phyloP scores from a whole-genome alignment of 2,113 vertebrate species.

The Aphyosemion australe region DNA sequence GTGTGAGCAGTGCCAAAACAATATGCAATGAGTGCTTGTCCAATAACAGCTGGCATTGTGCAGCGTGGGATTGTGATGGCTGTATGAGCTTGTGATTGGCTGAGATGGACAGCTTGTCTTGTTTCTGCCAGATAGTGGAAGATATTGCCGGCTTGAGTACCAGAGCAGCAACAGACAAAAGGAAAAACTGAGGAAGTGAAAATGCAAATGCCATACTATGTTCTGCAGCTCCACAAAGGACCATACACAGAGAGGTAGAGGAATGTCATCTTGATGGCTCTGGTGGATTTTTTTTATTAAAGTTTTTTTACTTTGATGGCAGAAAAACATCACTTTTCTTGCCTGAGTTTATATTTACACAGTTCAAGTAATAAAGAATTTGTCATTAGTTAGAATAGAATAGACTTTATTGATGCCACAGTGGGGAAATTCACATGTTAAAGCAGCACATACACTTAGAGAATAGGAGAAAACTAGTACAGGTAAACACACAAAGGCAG shows the following conservation, averaged over 20 bases:
- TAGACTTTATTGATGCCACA: too few relatives aligned
- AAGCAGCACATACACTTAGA: too few relatives aligned
- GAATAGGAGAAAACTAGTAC: too few relatives aligned
- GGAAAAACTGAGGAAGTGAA: conserved; percentile 8
- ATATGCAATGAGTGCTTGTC: conserved; percentile 10
- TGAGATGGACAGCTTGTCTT: conserved; percentile 55
- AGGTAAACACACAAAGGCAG: too few relatives aligned
- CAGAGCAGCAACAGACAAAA: conserved; percentile 31
- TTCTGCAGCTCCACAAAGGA: conserved; percentile 6
- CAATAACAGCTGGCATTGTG: conserved; percentile 32
- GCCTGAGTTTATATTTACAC: not conserved
- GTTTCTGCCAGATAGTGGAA: conserved; percentile 52
- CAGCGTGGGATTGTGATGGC: conserved; percentile 19
- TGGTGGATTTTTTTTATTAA: too few relatives aligned
- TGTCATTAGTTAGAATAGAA: too few relatives aligned
- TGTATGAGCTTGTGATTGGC: conserved; percentile 31
- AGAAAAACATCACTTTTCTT: not conserved
- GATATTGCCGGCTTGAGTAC: conserved; percentile 41
- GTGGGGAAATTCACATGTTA: too few relatives aligned
- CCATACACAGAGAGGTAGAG: not conserved
- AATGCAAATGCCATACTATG: conserved; percentile 24
- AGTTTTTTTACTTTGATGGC: too few relatives aligned
- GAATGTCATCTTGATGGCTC: too few relatives aligned
- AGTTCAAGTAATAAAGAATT: not conserved
- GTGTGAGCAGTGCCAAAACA: conserved; percentile 3